These are phyloP conservation scores for Megalonaias nervosa DNA, from an alignment of 1,140 invertebrate genomes.

Conservation along the genomic window DNA sequence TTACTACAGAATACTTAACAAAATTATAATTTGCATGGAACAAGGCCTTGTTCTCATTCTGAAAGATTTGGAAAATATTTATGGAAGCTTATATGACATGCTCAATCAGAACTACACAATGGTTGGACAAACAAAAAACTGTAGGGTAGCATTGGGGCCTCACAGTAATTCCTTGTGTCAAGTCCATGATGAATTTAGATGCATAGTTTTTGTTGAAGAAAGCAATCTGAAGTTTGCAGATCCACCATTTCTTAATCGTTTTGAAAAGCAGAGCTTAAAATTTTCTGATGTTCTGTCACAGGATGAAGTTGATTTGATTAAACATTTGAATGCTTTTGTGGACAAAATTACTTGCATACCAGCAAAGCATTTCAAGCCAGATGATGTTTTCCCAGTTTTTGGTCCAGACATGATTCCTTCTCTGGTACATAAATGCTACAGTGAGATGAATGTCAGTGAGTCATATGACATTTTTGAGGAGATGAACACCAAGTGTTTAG, in stretches of 20 bases:
- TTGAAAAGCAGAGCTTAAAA: slow-evolving; percentile 56
- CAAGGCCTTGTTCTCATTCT: slow-evolving; percentile 54
- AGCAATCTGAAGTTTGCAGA: slow-evolving; percentile 51
- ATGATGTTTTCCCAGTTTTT: slow-evolving; percentile 32
- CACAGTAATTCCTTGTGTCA: slow-evolving; percentile 60
- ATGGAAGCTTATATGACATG: slow-evolving; percentile 63
- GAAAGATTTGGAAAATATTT: slow-evolving; percentile 57
- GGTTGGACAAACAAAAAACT: slow-evolving; percentile 56
- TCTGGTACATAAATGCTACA: slow-evolving; percentile 29
- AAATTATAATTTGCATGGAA: slow-evolving; percentile 64
- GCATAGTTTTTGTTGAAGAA: slow-evolving; percentile 57
- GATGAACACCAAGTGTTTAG: slow-evolving; percentile 19
- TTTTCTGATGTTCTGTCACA: slow-evolving; percentile 37
- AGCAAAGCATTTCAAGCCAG: slow-evolving; percentile 15
- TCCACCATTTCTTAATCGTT: slow-evolving; percentile 60
- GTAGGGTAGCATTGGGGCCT: slow-evolving; percentile 54
- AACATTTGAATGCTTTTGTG: slow-evolving; percentile 9
- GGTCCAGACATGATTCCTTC: slow-evolving; percentile 41
- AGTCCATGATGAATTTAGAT: slow-evolving; percentile 54
- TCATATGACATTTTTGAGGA: not conserved
- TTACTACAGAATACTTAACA: slow-evolving; percentile 53
- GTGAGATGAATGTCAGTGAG: not conserved
- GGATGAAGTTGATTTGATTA: slow-evolving; percentile 6
- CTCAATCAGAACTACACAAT: slow-evolving; percentile 61
- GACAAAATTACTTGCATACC: slow-evolving; percentile 16